phyloP scores from a whole-genome alignment of 1,140 invertebrate genomes.

The Drosophila elegans region DNA sequence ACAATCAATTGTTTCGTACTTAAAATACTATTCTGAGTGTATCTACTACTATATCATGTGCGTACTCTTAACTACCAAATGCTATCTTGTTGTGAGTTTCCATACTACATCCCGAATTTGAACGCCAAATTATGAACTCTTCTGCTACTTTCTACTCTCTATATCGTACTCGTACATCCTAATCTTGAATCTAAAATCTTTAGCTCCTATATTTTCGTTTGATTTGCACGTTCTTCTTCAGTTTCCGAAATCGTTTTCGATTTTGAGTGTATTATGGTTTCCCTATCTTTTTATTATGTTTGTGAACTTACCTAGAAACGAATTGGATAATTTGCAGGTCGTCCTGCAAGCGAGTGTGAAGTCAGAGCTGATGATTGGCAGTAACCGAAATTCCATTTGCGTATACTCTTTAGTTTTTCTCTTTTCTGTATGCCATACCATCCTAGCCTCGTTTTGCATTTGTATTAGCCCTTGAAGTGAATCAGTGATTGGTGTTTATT shows the following conservation, averaged over 20 bases:
- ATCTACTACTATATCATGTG: slow-evolving; percentile 69
- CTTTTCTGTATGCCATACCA: slow-evolving; percentile 70
- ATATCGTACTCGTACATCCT: slow-evolving; percentile 59
- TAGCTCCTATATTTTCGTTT: slow-evolving; percentile 47
- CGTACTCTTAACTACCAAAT: slow-evolving; percentile 70
- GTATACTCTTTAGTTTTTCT: slow-evolving; percentile 48
- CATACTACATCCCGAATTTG: slow-evolving; percentile 69
- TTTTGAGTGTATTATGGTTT: slow-evolving; percentile 10
- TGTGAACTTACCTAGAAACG: slow-evolving; percentile 13
- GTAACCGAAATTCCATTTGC: slow-evolving; percentile 34
- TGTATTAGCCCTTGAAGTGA: slow-evolving; percentile 79
- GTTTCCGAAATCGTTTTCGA: slow-evolving; percentile 19
- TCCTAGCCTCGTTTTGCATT: slow-evolving; percentile 69
- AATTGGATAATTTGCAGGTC: slow-evolving; percentile 44
- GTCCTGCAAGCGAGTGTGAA: slow-evolving; percentile 26
- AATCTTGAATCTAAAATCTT: slow-evolving; percentile 51
- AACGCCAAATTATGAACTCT: slow-evolving; percentile 76
- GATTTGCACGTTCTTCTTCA: slow-evolving; percentile 52
- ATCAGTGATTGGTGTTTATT: slow-evolving; percentile 82
- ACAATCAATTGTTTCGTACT: slow-evolving; percentile 67
- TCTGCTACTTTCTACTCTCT: slow-evolving; percentile 72
- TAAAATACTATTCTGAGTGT: slow-evolving; percentile 76
- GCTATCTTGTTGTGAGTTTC: slow-evolving; percentile 78
- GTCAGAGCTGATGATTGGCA: slow-evolving; percentile 57
- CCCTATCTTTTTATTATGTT: no score